phyloP scores from a whole-genome alignment of 92 coral and sea anemone species.

The Porites lobata region DNA sequence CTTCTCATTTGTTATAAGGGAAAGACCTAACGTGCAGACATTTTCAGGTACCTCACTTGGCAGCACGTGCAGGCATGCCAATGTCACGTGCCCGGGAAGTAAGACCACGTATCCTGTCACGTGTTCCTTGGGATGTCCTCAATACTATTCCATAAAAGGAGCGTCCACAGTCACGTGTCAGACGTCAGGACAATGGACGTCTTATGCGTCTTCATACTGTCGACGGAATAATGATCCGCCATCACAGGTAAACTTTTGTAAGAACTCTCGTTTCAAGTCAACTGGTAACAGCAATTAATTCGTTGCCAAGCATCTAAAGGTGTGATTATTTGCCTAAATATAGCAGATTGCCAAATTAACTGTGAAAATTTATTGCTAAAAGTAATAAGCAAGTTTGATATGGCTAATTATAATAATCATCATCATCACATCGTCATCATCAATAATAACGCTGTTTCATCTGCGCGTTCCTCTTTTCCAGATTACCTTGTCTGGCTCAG shows the following conservation, averaged over 20 bases:
- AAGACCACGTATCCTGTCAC: constrained; percentile 90
- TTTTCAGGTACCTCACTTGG: constrained; percentile 82
- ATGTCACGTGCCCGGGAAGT: constrained; percentile 88
- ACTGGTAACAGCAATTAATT: too few species aligned
- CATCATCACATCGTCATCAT: too few species aligned
- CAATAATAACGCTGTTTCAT: too few species aligned
- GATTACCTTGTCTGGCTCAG: constrained; percentile 84
- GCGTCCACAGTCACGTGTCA: constrained; percentile 89
- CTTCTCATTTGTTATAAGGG: background rate
- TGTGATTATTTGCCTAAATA: too few species aligned
- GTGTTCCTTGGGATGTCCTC: constrained; percentile 86
- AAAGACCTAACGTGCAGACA: background rate
- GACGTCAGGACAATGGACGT: constrained; percentile 90
- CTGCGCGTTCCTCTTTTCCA: background rate
- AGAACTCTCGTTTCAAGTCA: too few species aligned
- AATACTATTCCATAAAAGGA: constrained; percentile 85
- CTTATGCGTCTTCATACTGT: constrained; percentile 87
- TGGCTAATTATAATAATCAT: too few species aligned
- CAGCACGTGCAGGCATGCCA: constrained; percentile 82
- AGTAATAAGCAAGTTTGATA: too few species aligned
- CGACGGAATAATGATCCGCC: constrained; percentile 97
- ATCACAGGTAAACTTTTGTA: constrained; percentile 68
- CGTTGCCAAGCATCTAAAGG: too few species aligned
- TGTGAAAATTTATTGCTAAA: too few species aligned
- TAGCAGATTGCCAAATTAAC: too few species aligned